Base-by-base conservation (phyloP, 1,140 invertebrate species). In the Ips typographus region DNA sequence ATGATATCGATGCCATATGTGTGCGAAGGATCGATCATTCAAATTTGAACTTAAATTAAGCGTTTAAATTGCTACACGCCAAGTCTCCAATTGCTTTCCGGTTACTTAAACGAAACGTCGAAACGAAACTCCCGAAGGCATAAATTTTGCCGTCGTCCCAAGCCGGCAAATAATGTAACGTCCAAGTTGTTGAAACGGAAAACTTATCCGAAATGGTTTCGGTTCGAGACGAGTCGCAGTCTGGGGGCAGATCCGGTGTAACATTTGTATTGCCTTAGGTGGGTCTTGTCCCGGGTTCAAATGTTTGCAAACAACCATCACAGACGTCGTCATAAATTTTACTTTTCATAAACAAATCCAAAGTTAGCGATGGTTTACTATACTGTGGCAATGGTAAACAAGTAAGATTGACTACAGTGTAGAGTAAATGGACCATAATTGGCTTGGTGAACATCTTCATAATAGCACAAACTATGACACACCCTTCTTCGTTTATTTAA, bases 121-220 rank as follows among this genome's bases (percentile, higher is more conserved):
- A 55, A 55, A 55, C 37, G 52, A 6, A 37, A 55, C 52, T 55
- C 52, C 56, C 37, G 40, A 40, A 59, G 40, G 56, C 56, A 59
- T 59, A 59, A 59, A 59, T 59, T 59, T 38, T 7, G 4, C 22
- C 7, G 40, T 7, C 8, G 37, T 59, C 38, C 40, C 39, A 59
- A 22, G 56, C 56, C 56, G 56, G 37, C 56, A 59, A 59, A 59
- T 59, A 59, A 40, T 7, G 7, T 36, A 38, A 59, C 56, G 56
- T 59, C 56, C 6, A 59, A 40, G 56, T 41, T 59, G 56, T 41
- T 59, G 56, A 41, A 59, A 41, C 56, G 56, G 56, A 59, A 59
- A 59, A 59, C 37, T 40, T 40, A 59, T 59, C 38, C 38, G 8
- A 40, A 59, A 59, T 59, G 37, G 56, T 59, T 59, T 59, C 56